Percentiles rank a stretch among this genome's conserved stretches.
Evolutionary conservation across 2,113 vertebrate species (phyloP).

Genomic region (Ammodytes dubius): DNA sequence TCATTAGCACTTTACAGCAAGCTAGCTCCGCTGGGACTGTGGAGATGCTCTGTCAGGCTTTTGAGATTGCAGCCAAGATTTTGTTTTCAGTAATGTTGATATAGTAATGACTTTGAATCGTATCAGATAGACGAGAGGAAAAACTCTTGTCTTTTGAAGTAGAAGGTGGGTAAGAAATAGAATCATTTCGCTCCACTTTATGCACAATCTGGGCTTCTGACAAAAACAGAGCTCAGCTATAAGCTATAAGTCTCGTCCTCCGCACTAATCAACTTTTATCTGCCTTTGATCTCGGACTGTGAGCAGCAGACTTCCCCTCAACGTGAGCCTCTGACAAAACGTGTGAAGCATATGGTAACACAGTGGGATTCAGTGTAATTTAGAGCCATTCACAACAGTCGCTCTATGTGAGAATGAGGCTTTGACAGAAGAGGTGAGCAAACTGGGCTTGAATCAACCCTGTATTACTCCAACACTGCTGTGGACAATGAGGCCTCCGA

Average conservation of each 20-base stretch:
- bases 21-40: background rate
- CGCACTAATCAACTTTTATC: constrained; percentile 52
- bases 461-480: background rate
- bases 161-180: background rate
- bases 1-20: constrained; percentile 47
- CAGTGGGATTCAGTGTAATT: constrained; percentile 71
- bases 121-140: background rate
- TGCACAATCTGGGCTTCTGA: constrained; percentile 25
- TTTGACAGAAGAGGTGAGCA: constrained; percentile 38
- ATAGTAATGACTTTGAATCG: constrained; percentile 35
- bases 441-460: constrained; percentile 4
- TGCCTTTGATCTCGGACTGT: constrained; percentile 63
- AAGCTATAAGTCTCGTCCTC: constrained; percentile 17
- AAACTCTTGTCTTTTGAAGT: constrained; percentile 23
- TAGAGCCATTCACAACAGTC: constrained; percentile 31
- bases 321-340: constrained; percentile 52
- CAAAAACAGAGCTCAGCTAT: constrained; percentile 24
- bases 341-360: constrained; percentile 63
- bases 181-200: constrained; percentile 11
- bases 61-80: constrained; percentile 31
- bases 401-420: constrained; percentile 46
- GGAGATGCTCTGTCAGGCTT: constrained; percentile 24
- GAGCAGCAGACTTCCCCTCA: constrained; percentile 57
- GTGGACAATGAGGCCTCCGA: constrained; percentile 3
- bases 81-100: constrained; percentile 32